Conservation (phyloP, 2,113 vertebrate species). For the Cichladusa arquata region DNA sequence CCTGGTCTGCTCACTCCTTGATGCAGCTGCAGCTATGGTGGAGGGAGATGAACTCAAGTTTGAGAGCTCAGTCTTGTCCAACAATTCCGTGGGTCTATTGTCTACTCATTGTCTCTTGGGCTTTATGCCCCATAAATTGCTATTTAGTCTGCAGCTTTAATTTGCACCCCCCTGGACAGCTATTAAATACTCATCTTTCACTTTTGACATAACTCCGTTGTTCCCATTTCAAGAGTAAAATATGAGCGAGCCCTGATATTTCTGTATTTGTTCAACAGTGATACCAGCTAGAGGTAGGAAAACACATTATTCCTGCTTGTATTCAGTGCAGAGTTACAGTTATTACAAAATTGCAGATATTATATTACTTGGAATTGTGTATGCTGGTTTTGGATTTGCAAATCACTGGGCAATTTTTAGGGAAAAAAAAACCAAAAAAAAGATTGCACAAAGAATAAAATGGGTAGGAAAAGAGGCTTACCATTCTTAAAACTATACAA, state of each 20-base stretch:
- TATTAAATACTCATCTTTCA: constrained; percentile 7
- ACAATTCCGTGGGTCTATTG: not conserved
- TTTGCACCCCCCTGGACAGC: not conserved
- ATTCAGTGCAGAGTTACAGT: not conserved
- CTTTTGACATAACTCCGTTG: not conserved
- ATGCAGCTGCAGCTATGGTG: not conserved
- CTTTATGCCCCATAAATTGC: not conserved
- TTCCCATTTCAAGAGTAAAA: not conserved
- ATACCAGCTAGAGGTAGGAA: not conserved
- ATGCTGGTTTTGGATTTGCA: not conserved
- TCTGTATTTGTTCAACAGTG: not conserved
- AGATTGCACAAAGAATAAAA: not conserved
- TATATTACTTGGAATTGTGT: not conserved
- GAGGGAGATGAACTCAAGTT: fast-evolving
- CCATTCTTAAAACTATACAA: not conserved
- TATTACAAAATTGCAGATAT: not conserved
- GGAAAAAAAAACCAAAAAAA: not conserved
- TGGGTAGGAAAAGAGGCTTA: not conserved
- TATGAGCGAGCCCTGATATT: not conserved
- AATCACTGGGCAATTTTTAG: not conserved
- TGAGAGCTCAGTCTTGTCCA: not conserved
- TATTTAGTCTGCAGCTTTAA: not conserved
- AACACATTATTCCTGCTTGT: not conserved
- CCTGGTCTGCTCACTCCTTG: not conserved
- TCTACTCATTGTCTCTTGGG: not conserved